Conservation (phyloP, 1,140 invertebrate genomes). For the Halictus rubicundus region DNA sequence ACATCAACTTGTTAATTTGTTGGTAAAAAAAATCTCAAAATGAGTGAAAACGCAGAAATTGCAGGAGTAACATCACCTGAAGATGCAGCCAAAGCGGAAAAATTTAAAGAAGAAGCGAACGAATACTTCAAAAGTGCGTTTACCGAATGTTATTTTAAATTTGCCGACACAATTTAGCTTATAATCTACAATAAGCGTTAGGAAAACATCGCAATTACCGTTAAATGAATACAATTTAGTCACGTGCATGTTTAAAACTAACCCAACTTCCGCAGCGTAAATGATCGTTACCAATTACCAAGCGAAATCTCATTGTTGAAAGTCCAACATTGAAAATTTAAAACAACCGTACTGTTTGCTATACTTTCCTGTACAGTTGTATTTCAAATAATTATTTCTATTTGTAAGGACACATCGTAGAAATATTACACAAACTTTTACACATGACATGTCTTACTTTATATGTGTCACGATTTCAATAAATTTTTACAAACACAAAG, state of each 20-base stretch:
- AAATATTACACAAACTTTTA: neutral
- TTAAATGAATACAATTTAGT: conserved; percentile 41
- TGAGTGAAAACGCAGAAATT: conserved; percentile 69
- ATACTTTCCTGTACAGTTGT: neutral
- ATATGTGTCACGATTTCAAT: neutral
- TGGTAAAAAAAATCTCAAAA: conserved; percentile 41
- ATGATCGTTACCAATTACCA: neutral
- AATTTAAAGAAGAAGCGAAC: conserved; percentile 92
- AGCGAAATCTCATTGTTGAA: neutral
- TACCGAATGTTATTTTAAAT: neutral
- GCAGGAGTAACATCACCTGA: conserved; percentile 69
- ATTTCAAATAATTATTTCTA: neutral
- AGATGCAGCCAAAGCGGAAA: conserved; percentile 84
- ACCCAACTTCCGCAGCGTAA: conserved; percentile 61
- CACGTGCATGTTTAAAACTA: conserved; percentile 71
- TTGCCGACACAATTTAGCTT: neutral
- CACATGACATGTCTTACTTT: neutral
- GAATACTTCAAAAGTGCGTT: conserved; percentile 91
- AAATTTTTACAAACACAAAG: neutral
- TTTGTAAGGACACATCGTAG: neutral
- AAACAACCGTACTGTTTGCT: neutral
- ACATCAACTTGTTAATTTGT: conserved; percentile 32
- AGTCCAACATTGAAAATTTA: neutral
- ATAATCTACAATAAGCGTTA: too few relatives aligned
- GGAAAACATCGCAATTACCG: neutral